These are phyloP conservation scores for Boloria selene DNA, from an alignment of 2,888 invertebrate genomes.

Conservation along the genomic window DNA sequence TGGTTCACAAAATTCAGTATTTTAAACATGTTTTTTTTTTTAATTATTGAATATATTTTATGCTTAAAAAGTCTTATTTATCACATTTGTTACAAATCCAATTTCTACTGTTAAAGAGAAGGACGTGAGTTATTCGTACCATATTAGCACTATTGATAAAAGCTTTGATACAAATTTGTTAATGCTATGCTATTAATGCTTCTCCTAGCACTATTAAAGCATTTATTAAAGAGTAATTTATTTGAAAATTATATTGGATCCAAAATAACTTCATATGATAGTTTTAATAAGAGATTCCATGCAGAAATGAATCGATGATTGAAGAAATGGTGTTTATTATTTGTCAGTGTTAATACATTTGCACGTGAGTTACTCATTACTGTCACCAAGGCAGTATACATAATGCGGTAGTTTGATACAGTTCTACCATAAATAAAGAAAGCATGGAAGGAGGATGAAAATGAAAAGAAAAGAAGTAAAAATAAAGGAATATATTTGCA, in stretches of 20 bases:
- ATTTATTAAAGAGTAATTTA: constrained; percentile 68
- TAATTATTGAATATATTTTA: neutral
- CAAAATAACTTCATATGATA: constrained; percentile 51
- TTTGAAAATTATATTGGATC: constrained; percentile 52
- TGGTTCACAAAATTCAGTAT: constrained; percentile 5
- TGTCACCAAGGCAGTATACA: constrained; percentile 74
- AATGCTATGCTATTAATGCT: constrained; percentile 71
- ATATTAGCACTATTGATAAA: constrained; percentile 64
- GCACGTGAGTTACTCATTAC: constrained; percentile 69
- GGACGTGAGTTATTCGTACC: constrained; percentile 46
- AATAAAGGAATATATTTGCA: constrained; percentile 82
- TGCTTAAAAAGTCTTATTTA: too few relatives aligned
- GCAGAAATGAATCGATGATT: constrained; percentile 79
- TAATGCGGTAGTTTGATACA: constrained; percentile 67
- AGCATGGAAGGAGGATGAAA: constrained; percentile 79
- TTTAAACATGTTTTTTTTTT: too few relatives aligned
- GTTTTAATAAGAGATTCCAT: constrained; percentile 72
- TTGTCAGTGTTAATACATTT: constrained; percentile 55
- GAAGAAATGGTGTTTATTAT: constrained; percentile 82
- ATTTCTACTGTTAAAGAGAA: constrained; percentile 50
- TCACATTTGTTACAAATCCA: constrained; percentile 32
- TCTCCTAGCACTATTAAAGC: constrained; percentile 77
- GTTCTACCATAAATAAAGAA: constrained; percentile 74
- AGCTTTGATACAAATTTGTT: constrained; percentile 60
- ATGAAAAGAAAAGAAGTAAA: constrained; percentile 79